phyloP scores from a whole-genome alignment of 2,113 vertebrate genomes.

The Podilymbus podiceps region DNA sequence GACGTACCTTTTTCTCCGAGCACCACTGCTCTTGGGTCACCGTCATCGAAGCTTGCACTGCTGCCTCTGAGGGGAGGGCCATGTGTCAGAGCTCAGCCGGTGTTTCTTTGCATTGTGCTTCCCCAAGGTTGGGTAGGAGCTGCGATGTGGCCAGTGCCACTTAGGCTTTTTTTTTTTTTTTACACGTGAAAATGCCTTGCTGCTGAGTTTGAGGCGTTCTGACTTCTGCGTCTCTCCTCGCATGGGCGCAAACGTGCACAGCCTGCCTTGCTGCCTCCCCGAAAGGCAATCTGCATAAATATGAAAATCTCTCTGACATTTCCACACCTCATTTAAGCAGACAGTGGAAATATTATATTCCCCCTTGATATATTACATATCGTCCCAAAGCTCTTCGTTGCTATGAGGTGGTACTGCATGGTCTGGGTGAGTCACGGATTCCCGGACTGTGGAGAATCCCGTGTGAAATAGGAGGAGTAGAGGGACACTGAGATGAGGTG shows the following conservation, averaged over 20 bases:
- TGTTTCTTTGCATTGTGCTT: fast-evolving
- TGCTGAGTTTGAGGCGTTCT: fast-evolving
- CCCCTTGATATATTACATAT: background rate
- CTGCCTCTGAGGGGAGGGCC: fast-evolving
- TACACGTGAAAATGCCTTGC: fast-evolving
- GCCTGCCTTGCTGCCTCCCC: fast-evolving
- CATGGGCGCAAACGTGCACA: fast-evolving
- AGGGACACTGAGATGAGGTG: background rate
- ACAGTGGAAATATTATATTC: background rate
- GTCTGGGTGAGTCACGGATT: background rate
- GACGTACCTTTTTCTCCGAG: background rate
- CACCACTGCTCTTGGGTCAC: fast-evolving
- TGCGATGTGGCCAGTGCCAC: fast-evolving
- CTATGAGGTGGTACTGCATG: background rate
- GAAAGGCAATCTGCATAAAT: background rate
- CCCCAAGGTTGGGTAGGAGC: background rate
- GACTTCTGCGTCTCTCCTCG: fast-evolving
- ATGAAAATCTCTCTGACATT: background rate
- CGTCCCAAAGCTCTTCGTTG: background rate
- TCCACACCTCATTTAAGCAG: background rate
- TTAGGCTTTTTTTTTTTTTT: background rate
- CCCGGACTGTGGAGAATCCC: background rate
- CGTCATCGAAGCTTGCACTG: fast-evolving
- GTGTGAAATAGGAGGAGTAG: background rate
- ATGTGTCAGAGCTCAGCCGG: fast-evolving